phyloP scores from a whole-genome alignment of 2,797 vertebrate genomes.

The Platalea minor region DNA sequence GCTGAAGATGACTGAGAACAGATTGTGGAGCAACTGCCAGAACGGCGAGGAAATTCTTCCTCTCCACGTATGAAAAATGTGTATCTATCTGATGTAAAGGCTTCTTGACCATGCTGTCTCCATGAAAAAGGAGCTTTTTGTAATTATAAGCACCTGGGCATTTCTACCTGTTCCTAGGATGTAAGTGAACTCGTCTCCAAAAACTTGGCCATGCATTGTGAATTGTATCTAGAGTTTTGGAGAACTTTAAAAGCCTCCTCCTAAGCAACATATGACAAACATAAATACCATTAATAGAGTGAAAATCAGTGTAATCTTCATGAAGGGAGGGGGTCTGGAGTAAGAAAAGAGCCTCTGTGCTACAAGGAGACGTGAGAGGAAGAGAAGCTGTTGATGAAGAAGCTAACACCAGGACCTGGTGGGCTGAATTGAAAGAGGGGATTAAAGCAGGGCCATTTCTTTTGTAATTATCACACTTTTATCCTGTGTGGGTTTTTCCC shows the following conservation, averaged over 20 bases:
- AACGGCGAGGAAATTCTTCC: neutral
- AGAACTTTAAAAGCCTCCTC: neutral
- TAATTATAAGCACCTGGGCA: neutral
- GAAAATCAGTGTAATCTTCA: neutral
- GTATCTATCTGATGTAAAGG: neutral
- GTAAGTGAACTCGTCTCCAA: neutral
- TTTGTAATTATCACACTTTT: neutral
- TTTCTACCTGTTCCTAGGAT: neutral
- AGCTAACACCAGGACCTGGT: neutral
- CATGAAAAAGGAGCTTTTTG: neutral
- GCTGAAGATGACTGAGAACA: conserved; percentile 1
- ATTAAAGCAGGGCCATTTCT: neutral
- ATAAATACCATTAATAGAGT: neutral
- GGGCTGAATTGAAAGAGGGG: neutral
- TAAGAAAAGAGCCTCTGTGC: neutral
- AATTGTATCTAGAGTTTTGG: neutral
- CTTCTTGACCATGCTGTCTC: neutral
- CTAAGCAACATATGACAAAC: neutral
- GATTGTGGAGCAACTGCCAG: neutral
- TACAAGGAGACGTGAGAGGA: neutral
- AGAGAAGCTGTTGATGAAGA: neutral
- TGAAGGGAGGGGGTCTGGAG: neutral
- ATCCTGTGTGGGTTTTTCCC: neutral
- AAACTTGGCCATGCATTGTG: neutral
- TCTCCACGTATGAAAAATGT: neutral